Conservation (phyloP, 2,797 vertebrate species). For the Anolis apletophallus region DNA sequence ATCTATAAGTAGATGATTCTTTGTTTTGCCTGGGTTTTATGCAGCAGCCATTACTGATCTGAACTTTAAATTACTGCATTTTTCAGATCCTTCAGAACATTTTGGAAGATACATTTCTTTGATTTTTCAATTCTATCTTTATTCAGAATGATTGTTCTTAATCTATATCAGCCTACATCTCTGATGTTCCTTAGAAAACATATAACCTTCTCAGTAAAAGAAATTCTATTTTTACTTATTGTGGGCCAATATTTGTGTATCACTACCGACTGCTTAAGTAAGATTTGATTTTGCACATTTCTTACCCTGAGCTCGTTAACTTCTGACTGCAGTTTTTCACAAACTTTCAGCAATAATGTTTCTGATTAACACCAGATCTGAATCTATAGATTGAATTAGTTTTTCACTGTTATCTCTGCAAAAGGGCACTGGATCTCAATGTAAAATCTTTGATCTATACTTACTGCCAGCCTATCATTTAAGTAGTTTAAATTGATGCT, state of each 20-base stretch:
- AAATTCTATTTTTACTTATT: neutral
- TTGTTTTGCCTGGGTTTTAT: neutral
- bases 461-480: neutral
- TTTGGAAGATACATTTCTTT: slow-evolving; percentile 6
- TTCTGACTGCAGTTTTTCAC: neutral
- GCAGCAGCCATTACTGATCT: neutral
- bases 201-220: neutral
- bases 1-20: too few relatives aligned
- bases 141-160: slow-evolving; percentile 34
- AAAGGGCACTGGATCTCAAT: neutral
- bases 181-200: neutral
- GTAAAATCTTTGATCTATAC: neutral
- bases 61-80: neutral
- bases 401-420: neutral
- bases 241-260: neutral
- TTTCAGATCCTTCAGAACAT: slow-evolving; percentile 16
- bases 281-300: neutral
- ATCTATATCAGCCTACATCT: too few relatives aligned
- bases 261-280: neutral
- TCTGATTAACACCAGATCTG: neutral
- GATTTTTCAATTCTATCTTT: slow-evolving; percentile 40
- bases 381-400: neutral
- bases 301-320: neutral
- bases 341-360: neutral
- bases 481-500: slow-evolving; percentile 36